Percentiles rank a stretch among this genome's conserved stretches.
Conservation (phyloP, 2,113 vertebrate species). For the Otus sunia region DNA sequence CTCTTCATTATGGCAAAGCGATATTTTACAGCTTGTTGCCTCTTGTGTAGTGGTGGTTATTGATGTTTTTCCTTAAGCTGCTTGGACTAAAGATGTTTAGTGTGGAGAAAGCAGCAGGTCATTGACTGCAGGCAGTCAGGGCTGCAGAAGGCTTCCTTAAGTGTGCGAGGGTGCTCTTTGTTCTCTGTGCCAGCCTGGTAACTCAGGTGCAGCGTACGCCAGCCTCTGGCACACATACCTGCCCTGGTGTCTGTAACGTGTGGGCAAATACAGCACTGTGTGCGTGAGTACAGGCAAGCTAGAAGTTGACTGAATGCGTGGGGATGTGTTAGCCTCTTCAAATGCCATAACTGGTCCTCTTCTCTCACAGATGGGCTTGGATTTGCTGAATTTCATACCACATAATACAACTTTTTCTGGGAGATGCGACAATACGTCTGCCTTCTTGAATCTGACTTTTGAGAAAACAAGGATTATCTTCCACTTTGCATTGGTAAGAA, state of each 20-base stretch:
- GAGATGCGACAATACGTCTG: conserved; percentile 65
- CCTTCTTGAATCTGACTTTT: conserved; percentile 72
- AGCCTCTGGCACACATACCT: rapidly evolving
- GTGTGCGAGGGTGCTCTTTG: not conserved
- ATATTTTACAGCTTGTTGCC: not conserved
- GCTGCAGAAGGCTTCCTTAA: not conserved
- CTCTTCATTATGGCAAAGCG: not conserved
- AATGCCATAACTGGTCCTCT: not conserved
- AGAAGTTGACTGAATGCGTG: rapidly evolving
- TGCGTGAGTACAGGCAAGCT: not conserved
- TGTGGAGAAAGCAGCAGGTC: not conserved
- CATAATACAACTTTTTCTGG: conserved; percentile 66
- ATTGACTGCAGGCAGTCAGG: not conserved
- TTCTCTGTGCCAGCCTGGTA: not conserved
- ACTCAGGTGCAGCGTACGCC: not conserved
- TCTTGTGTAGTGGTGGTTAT: not conserved
- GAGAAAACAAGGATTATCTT: conserved; percentile 52
- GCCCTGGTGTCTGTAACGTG: not conserved
- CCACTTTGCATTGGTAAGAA: conserved; percentile 80
- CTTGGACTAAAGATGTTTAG: not conserved
- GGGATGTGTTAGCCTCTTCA: not conserved
- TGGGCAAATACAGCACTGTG: not conserved
- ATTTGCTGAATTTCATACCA: conserved; percentile 80
- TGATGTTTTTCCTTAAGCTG: not conserved
- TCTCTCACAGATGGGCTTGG: conserved; percentile 64